Conservation (phyloP, 1,140 invertebrate species). For the Thaumetopoea pityocampa region DNA sequence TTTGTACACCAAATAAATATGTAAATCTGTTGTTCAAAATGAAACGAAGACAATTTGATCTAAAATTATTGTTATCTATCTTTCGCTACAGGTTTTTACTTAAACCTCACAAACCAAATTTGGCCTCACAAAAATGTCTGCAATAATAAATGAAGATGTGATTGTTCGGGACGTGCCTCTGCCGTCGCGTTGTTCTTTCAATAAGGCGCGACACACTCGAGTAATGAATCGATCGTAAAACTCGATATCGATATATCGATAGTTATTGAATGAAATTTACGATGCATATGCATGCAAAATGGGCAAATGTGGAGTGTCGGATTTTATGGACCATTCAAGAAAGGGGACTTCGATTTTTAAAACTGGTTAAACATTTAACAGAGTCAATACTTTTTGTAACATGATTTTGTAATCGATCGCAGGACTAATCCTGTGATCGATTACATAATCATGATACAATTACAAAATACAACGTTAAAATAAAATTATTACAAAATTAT, state of each 20-base stretch:
- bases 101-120: slow-evolving; percentile 10
- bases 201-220: slow-evolving; percentile 37
- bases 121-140: slow-evolving; percentile 50
- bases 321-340: slow-evolving; percentile 63
- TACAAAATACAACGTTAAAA: slow-evolving; percentile 4
- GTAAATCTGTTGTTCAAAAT: background rate
- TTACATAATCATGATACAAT: too few relatives aligned
- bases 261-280: slow-evolving; percentile 58
- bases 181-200: slow-evolving; percentile 52
- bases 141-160: slow-evolving; percentile 74
- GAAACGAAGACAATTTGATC: background rate
- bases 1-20: too few relatives aligned
- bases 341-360: slow-evolving; percentile 49
- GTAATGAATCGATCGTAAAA: slow-evolving; percentile 45
- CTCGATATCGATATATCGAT: slow-evolving; percentile 53
- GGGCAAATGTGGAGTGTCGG: slow-evolving; percentile 47
- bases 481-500: too few relatives aligned
- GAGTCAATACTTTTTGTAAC: slow-evolving; percentile 33
- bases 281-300: slow-evolving; percentile 58
- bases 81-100: slow-evolving; percentile 7
- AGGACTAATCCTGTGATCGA: too few relatives aligned
- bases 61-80: background rate
- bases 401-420: slow-evolving; percentile 8
- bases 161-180: slow-evolving; percentile 57
- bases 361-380: slow-evolving; percentile 39